Percentiles rank a stretch among this genome's conserved stretches.
phyloP scores from a whole-genome alignment of 2,797 vertebrate species.

The Falco biarmicus region DNA sequence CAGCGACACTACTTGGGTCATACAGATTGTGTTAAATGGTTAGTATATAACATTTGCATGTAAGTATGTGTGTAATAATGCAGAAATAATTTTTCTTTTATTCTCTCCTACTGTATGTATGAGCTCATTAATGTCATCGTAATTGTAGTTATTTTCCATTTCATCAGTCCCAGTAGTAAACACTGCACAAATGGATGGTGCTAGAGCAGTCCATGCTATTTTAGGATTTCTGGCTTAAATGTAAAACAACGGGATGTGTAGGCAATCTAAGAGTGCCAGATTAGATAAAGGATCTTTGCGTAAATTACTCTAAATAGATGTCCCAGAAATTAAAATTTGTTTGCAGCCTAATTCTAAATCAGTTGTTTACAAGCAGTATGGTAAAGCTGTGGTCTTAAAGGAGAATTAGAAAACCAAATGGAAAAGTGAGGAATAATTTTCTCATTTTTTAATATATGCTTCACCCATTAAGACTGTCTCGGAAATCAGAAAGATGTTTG shows the following conservation, averaged over 20 bases:
- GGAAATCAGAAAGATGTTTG: background rate
- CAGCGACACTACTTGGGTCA: slow-evolving; percentile 96
- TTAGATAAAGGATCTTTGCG: background rate
- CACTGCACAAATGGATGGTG: background rate
- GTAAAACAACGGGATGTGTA: background rate
- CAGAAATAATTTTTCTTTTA: background rate
- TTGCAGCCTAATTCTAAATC: background rate
- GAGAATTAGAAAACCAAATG: background rate
- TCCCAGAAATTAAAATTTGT: background rate
- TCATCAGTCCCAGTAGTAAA: background rate
- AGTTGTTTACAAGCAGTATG: background rate
- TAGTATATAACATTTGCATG: slow-evolving; percentile 60
- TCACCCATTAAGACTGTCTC: background rate
- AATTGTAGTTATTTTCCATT: background rate
- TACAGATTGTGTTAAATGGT: slow-evolving; percentile 98
- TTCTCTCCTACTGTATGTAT: background rate
- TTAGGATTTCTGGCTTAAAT: background rate
- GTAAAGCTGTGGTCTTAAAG: background rate
- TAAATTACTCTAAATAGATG: background rate
- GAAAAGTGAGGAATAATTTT: background rate
- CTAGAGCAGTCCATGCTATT: background rate
- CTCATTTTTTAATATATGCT: background rate
- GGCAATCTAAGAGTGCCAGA: background rate
- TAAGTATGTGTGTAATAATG: background rate
- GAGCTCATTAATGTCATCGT: background rate